Conservation (phyloP, 1,140 invertebrate genomes). For the Pseudomyrmex sp. region DNA sequence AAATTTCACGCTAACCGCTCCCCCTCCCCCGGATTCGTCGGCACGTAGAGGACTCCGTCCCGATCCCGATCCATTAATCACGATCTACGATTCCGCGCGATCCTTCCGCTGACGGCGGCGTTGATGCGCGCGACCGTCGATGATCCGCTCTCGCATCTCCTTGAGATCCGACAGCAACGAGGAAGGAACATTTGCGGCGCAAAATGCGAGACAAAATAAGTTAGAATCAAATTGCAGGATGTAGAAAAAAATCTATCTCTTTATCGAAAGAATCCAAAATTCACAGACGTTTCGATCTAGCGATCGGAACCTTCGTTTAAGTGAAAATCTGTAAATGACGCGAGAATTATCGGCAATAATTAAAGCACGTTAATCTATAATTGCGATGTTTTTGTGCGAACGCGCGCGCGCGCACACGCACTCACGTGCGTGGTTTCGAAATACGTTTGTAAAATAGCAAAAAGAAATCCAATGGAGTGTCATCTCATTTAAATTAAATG, state of each 20-base stretch:
- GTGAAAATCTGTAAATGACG: too few species aligned
- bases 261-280: too few species aligned
- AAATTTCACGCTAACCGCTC: conserved; percentile 82
- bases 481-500: conserved; percentile 45
- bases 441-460: not conserved
- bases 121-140: conserved; percentile 20
- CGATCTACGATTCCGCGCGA: conserved; percentile 59
- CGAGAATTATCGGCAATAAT: too few species aligned
- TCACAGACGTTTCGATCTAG: too few species aligned
- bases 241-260: too few species aligned
- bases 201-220: too few species aligned
- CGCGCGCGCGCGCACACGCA: too few species aligned
- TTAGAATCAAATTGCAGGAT: too few species aligned
- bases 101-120: not conserved
- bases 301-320: too few species aligned
- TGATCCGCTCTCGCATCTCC: not conserved
- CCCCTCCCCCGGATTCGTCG: conserved; percentile 51
- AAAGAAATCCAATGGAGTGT: conserved; percentile 26
- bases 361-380: too few species aligned
- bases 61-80: conserved; percentile 67
- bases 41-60: conserved; percentile 46
- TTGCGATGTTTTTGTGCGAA: too few species aligned
- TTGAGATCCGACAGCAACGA: conserved; percentile 36
- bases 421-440: not conserved
- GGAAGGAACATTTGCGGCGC: not conserved